Conservation (phyloP, 2,888 invertebrate genomes). For the Chaetoderma sp. region DNA sequence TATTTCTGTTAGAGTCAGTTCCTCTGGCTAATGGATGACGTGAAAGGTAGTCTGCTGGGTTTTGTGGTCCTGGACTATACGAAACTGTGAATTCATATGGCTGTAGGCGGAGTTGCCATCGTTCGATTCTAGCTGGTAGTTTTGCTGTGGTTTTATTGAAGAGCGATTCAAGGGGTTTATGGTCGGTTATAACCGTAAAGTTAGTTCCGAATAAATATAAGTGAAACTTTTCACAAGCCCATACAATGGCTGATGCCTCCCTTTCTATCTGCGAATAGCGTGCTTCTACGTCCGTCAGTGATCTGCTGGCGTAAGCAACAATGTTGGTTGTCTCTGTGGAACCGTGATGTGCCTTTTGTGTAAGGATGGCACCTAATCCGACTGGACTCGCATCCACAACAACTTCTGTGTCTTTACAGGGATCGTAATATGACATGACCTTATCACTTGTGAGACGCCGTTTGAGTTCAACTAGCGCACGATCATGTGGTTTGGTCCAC, state of each 20-base stretch:
- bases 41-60: conserved; percentile 41
- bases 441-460: conserved; percentile 26
- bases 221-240: conserved; percentile 49
- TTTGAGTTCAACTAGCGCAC: conserved; percentile 34
- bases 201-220: conserved; percentile 44
- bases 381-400: conserved; percentile 48
- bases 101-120: conserved; percentile 34
- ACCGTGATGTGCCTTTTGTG: conserved; percentile 39
- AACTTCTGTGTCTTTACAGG: conserved; percentile 29
- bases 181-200: conserved; percentile 46
- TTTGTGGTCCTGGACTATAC: conserved; percentile 38
- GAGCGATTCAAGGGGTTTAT: conserved; percentile 50
- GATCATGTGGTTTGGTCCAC: conserved; percentile 26
- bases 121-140: conserved; percentile 36
- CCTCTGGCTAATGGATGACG: no score
- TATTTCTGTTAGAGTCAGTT: no score
- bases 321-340: no score
- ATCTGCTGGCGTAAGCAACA: conserved; percentile 41
- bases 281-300: conserved; percentile 38
- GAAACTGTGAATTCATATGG: conserved; percentile 30
- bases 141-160: conserved; percentile 43
- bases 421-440: conserved; percentile 40
- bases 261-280: conserved; percentile 48
- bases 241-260: conserved; percentile 46
- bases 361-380: conserved; percentile 39